These are phyloP conservation scores for Ganaspis brasiliensis DNA, from an alignment of 2,888 invertebrate species.

Conservation along the genomic window DNA sequence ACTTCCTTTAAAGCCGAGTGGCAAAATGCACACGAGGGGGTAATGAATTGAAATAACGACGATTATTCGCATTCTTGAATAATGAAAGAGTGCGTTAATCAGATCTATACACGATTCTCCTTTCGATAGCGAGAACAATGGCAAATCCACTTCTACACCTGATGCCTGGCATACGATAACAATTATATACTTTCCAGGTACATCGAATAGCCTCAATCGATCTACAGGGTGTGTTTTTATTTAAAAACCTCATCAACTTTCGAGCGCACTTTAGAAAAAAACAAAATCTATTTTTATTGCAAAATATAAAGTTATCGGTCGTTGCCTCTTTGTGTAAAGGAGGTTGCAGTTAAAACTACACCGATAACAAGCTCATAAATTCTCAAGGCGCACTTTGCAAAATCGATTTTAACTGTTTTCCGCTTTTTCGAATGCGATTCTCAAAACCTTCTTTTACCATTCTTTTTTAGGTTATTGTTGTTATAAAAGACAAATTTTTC, in stretches of 20 bases:
- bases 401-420: not conserved
- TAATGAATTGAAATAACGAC: slow-evolving; percentile 5
- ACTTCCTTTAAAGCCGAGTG: not conserved
- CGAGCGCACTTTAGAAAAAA: not conserved
- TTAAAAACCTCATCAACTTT: too few relatives aligned
- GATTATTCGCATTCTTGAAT: slow-evolving; percentile 1
- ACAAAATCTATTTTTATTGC: not conserved
- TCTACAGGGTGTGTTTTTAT: not conserved
- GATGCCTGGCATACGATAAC: slow-evolving; percentile 13
- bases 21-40: not conserved
- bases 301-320: not conserved
- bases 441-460: not conserved
- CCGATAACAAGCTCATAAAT: not conserved
- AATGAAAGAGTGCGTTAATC: slow-evolving; percentile 1
- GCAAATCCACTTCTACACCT: not conserved
- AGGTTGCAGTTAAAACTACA: too few relatives aligned
- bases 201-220: not conserved
- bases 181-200: slow-evolving; percentile 13
- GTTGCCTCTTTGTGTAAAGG: not conserved
- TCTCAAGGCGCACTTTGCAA: not conserved
- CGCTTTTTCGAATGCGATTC: not conserved
- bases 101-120: slow-evolving; percentile 5
- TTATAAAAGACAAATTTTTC: too few relatives aligned
- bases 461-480: too few relatives aligned
- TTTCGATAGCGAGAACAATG: slow-evolving; percentile 21